Conservation (phyloP, 1,140 invertebrate genomes). For the Cydia amplana region DNA sequence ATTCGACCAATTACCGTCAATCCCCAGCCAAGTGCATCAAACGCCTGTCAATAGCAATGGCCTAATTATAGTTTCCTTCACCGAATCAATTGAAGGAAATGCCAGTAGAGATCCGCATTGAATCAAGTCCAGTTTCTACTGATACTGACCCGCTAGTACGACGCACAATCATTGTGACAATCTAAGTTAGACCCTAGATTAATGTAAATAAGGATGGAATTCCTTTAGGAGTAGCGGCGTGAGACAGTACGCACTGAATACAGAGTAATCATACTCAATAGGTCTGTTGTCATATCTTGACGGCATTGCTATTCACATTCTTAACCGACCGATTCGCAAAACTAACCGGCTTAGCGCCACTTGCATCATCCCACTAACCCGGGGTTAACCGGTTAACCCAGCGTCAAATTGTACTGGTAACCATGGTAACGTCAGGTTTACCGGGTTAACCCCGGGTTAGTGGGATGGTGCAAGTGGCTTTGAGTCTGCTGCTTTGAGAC, state of each 20-base stretch:
- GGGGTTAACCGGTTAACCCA: no score
- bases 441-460: no score
- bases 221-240: not conserved
- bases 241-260: not conserved
- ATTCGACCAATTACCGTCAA: conserved; percentile 4
- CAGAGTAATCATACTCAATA: conserved; percentile 1
- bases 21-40: not conserved
- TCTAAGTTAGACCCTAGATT: not conserved
- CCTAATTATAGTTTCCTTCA: conserved; percentile 25
- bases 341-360: no score
- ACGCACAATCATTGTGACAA: not conserved
- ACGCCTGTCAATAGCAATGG: conserved; percentile 15
- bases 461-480: no score
- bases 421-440: no score
- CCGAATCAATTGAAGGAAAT: conserved; percentile 28
- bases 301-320: not conserved
- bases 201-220: not conserved
- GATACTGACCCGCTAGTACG: conserved; percentile 2
- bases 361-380: no score
- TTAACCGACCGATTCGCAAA: no score
- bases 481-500: no score
- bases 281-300: not conserved
- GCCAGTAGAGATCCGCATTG: conserved; percentile 15
- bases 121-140: conserved; percentile 3
- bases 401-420: no score